These are phyloP conservation scores for Rhodeus uyekii DNA, from an alignment of 2,797 vertebrate species.

Conservation along the genomic window DNA sequence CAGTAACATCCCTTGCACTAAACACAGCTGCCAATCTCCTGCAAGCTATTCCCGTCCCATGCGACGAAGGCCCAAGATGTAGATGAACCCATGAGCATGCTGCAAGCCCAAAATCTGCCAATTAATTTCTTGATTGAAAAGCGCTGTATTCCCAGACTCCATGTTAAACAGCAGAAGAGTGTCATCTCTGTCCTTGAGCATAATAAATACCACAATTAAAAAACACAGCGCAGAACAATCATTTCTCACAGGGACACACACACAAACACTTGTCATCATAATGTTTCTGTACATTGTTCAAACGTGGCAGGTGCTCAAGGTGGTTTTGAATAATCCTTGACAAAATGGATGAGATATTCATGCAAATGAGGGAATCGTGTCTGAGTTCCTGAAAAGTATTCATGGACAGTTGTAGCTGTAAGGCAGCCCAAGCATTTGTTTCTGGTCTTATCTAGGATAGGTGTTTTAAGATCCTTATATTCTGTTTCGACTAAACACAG, in stretches of 20 bases:
- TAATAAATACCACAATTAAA: conserved; percentile 52
- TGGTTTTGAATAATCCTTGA: conserved; percentile 28
- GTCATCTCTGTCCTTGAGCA: conserved; percentile 47
- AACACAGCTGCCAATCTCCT: conserved; percentile 21
- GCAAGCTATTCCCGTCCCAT: conserved; percentile 20
- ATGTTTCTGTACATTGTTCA: conserved; percentile 44
- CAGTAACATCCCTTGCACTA: conserved; percentile 8
- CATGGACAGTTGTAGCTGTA: conserved; percentile 5
- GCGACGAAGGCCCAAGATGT: conserved; percentile 25
- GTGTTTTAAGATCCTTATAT: neutral
- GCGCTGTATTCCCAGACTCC: conserved; percentile 46
- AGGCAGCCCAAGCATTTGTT: neutral
- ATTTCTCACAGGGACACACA: conserved; percentile 41
- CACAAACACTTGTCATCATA: conserved; percentile 29
- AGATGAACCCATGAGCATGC: conserved; percentile 10
- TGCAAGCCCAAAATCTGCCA: conserved; percentile 40
- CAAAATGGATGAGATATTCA: conserved; percentile 41
- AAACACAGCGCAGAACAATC: conserved; percentile 39
- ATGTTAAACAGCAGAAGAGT: conserved; percentile 41
- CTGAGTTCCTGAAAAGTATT: conserved; percentile 15
- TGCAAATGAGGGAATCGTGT: conserved; percentile 26
- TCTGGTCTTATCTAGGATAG: neutral
- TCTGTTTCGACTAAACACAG: neutral
- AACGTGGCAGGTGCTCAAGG: conserved; percentile 31
- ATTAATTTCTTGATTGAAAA: conserved; percentile 44